phyloP scores from a whole-genome alignment of 2,113 vertebrate genomes.

The Erinaceus europaeus region DNA sequence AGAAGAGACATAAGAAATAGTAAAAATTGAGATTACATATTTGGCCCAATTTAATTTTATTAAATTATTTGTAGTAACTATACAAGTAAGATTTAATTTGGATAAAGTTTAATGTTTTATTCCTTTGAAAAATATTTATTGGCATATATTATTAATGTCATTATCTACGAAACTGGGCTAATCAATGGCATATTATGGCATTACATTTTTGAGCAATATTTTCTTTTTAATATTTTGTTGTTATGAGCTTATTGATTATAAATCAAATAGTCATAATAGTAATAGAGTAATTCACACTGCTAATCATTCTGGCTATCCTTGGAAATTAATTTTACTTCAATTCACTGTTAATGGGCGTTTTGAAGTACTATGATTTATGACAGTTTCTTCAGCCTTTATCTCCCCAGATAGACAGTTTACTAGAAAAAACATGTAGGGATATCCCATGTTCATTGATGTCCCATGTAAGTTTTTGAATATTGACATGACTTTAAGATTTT shows the following conservation, averaged over 20 bases:
- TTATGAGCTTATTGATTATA: constrained; percentile 35
- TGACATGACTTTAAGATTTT: constrained; percentile 16
- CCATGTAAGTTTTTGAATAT: background rate
- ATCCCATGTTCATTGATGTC: background rate
- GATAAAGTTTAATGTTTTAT: background rate
- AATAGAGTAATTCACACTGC: constrained; percentile 56
- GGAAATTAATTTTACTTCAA: constrained; percentile 16
- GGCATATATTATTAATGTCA: too few relatives aligned
- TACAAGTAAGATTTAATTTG: background rate
- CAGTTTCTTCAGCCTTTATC: background rate
- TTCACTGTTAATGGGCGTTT: constrained; percentile 57
- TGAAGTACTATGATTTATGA: constrained; percentile 23
- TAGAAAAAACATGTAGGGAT: background rate
- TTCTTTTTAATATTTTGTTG: constrained; percentile 39
- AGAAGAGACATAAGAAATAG: background rate
- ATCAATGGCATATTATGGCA: background rate
- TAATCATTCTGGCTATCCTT: constrained; percentile 23
- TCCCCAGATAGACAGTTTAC: constrained; percentile 52
- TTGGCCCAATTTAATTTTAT: background rate
- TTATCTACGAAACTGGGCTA: background rate
- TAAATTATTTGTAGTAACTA: background rate
- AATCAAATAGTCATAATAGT: constrained; percentile 43
- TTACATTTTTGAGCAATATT: background rate
- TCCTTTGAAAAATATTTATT: background rate
- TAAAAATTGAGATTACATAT: background rate